phyloP scores from a whole-genome alignment of 2,113 vertebrate species.

The Anas platyrhynchos region DNA sequence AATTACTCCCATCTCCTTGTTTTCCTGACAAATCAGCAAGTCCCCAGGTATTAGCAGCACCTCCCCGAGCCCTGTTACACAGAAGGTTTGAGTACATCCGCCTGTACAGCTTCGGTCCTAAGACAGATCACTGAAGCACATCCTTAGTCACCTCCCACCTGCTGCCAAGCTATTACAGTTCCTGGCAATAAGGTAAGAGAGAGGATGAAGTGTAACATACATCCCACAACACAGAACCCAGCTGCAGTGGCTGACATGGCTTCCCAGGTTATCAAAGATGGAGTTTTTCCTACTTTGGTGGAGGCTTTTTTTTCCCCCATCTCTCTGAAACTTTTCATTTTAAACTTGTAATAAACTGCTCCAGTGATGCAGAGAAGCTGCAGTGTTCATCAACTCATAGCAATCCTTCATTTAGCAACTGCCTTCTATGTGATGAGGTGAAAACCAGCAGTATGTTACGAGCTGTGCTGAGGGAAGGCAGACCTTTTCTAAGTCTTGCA shows the following conservation, averaged over 20 bases:
- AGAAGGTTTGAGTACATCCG: not conserved
- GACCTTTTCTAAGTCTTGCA: not conserved
- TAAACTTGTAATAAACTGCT: not conserved
- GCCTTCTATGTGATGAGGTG: not conserved
- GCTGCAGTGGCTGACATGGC: not conserved
- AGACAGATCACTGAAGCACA: not conserved
- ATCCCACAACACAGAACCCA: not conserved
- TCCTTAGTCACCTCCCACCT: constrained; percentile 34
- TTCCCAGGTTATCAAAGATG: not conserved
- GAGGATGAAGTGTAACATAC: not conserved
- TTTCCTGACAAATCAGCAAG: not conserved
- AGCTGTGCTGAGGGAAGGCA: not conserved
- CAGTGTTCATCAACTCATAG: not conserved
- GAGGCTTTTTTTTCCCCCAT: not conserved
- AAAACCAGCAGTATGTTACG: not conserved
- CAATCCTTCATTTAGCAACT: not conserved
- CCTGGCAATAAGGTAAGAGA: not conserved
- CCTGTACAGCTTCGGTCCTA: not conserved
- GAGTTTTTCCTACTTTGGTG: not conserved
- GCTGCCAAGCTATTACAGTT: constrained; percentile 12
- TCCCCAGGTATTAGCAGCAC: not conserved
- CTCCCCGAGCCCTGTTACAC: not conserved
- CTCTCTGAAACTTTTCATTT: not conserved
- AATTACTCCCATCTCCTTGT: not conserved
- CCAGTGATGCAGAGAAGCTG: not conserved